A percentile compares a stretch with the other conserved stretches of the same genome.
Conservation (phyloP, 1,140 invertebrate species). For the Rhyzopertha dominica region DNA sequence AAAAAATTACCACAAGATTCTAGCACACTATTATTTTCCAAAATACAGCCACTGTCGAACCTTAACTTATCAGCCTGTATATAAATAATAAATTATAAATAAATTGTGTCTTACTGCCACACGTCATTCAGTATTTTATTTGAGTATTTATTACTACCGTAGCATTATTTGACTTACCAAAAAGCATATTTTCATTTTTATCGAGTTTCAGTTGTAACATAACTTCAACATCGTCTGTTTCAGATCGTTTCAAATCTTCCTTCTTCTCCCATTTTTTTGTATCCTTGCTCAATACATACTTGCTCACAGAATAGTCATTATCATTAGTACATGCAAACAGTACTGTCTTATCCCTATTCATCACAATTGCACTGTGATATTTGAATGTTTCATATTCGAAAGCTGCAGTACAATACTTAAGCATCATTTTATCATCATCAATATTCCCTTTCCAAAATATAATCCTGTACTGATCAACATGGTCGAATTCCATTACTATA, state of each 20-base stretch:
- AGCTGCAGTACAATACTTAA: conserved; percentile 57
- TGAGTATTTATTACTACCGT: too few species aligned
- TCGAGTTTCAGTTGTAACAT: conserved; percentile 79
- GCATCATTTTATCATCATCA: conserved; percentile 64
- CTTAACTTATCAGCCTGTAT: too few species aligned
- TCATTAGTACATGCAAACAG: conserved; percentile 59
- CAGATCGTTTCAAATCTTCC: conserved; percentile 55
- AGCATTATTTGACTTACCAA: conserved; percentile 53
- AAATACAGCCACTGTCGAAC: too few species aligned
- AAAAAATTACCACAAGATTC: too few species aligned
- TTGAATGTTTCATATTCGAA: conserved; percentile 58
- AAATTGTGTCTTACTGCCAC: too few species aligned
- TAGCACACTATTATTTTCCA: too few species aligned
- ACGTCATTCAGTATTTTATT: too few species aligned
- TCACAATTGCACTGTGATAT: conserved; percentile 69
- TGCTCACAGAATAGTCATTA: conserved; percentile 53
- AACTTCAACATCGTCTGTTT: conserved; percentile 66
- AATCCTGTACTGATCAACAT: conserved; percentile 64
- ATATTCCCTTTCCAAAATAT: conserved; percentile 76
- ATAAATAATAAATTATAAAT: too few species aligned
- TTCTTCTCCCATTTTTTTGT: conserved; percentile 56
- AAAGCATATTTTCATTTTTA: conserved; percentile 70
- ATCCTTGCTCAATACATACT: conserved; percentile 51
- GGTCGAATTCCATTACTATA: conserved; percentile 67
- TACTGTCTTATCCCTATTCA: conserved; percentile 53